phyloP scores from a whole-genome alignment of 2,113 vertebrate genomes.

The Piaya cayana region DNA sequence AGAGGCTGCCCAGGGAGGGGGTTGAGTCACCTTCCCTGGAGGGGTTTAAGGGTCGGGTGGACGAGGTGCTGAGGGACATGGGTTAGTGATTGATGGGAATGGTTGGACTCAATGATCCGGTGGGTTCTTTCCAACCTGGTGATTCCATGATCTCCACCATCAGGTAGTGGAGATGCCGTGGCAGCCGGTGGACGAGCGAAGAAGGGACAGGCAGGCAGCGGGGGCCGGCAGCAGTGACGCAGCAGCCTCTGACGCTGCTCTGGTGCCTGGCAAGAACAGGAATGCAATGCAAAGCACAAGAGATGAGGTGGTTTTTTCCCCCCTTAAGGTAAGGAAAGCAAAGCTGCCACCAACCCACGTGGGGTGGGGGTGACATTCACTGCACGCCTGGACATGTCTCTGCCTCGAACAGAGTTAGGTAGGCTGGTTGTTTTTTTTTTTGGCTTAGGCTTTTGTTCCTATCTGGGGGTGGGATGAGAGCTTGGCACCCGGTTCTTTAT shows the following conservation, averaged over 20 bases:
- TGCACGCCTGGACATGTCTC: background rate
- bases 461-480: background rate
- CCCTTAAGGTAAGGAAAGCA: slow-evolving; percentile 27
- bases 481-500: background rate
- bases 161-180: background rate
- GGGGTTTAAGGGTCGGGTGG: too few species aligned
- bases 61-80: too few species aligned
- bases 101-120: too few species aligned
- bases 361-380: background rate
- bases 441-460: background rate
- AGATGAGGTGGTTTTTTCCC: fast-evolving
- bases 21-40: too few species aligned
- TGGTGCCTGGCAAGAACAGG: background rate
- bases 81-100: too few species aligned
- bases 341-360: background rate
- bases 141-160: fast-evolving
- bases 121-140: too few species aligned
- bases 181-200: background rate
- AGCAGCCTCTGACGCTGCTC: slow-evolving; percentile 27
- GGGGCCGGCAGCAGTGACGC: background rate
- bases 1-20: too few species aligned
- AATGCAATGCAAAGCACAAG: background rate
- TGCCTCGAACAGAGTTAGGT: background rate
- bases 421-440: background rate
- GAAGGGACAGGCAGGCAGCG: background rate